Base-by-base conservation (phyloP, 1,140 invertebrate genomes). In the Drosophila parvula region DNA sequence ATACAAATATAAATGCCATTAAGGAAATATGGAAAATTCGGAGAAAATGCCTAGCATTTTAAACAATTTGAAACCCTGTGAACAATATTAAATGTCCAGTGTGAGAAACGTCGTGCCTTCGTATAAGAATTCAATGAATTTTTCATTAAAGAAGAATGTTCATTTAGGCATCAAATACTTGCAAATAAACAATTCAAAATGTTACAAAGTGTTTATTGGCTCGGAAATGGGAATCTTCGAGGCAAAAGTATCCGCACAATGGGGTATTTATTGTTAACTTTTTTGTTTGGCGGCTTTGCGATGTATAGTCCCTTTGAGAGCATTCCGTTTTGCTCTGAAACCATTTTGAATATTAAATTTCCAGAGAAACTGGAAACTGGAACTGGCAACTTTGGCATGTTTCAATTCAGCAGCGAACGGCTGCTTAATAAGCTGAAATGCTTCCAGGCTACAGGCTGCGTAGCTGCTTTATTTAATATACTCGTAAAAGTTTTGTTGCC, bases 401-500 rank as follows among this genome's bases (percentile, higher is more conserved):
- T 50, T 71, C 34, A 55, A 48, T 47, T 48, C 34, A 55, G 16
- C 38, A 27, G 55, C 10, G 12, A 32, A 8, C 22, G 27, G n/a
- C 7, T 41, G 45, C 60, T 43, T 38, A 64, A 64, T 51, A 27
- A 68, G 32, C 64, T 51, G 44, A 30, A 68, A 68, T 65, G 45
- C 61, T 68, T 51, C 41, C 45, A 68, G 48, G 36, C 62, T 28
- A 11, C 47, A 36, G 53, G 36, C 44, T 58, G 10, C 30, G 14
- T 22, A 36, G 47, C 47, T 74, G 67, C 56, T 61, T 62, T 74
- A 59, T 43, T 74, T 73, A 74, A 74, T 74, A 74, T 53, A 73
- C 70, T 74, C 70, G 48, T 74, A 74, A 74, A 74, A 74, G 56
- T 74, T 74, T 74, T 73, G 56, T 47, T 73, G 70, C 68, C 70